These are phyloP conservation scores for Oreotrochilus melanogaster DNA, from an alignment of 2,113 vertebrate species.

Conservation along the genomic window DNA sequence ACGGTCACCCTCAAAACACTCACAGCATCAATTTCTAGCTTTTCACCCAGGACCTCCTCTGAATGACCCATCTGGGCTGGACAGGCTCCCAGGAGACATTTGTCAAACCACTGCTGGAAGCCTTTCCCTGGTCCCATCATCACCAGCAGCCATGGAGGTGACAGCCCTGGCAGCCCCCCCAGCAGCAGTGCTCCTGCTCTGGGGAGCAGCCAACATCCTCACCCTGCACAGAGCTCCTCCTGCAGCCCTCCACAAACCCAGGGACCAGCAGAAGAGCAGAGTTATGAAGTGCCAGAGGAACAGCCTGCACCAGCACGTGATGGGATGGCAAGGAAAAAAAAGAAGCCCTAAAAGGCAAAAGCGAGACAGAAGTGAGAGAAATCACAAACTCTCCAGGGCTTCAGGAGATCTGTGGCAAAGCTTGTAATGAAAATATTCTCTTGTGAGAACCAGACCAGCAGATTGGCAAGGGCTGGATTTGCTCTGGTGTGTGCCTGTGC, in stretches of 20 bases:
- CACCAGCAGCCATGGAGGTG: rapidly evolving
- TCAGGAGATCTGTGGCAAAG: not conserved
- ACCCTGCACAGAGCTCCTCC: not conserved
- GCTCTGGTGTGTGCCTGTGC: not conserved
- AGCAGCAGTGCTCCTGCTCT: not conserved
- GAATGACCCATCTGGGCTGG: rapidly evolving
- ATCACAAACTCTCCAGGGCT: not conserved
- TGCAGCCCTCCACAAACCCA: not conserved
- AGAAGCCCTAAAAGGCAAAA: not conserved
- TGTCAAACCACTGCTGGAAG: not conserved
- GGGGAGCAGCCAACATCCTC: not conserved
- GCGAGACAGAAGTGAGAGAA: not conserved
- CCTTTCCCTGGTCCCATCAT: not conserved
- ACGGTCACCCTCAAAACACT: not conserved
- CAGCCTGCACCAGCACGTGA: rapidly evolving
- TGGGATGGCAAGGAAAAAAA: not conserved
- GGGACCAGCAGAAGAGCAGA: not conserved
- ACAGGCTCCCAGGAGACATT: not conserved
- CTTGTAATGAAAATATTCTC: not conserved
- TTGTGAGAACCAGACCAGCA: not conserved
- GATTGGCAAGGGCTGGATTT: not conserved
- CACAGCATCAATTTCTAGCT: not conserved
- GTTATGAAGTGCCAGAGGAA: not conserved
- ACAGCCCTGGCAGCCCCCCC: not conserved
- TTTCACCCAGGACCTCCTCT: not conserved